Evolutionary conservation across 2,888 invertebrate genomes (phyloP).

Genomic region (Plusia festucae): DNA sequence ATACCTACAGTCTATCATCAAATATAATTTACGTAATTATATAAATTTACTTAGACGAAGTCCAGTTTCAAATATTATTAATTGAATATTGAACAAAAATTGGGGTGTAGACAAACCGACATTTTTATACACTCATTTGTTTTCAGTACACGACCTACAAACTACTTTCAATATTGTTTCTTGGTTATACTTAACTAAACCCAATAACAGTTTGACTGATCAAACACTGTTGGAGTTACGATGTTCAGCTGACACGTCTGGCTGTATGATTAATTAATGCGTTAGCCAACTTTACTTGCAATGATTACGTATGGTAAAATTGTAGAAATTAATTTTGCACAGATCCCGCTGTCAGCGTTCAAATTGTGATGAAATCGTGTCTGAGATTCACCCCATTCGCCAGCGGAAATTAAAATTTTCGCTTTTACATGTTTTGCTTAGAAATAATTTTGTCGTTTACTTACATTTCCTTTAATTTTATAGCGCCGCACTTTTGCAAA

Average conservation of each 20-base stretch:
- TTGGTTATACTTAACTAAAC: not conserved
- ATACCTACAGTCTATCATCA: no score
- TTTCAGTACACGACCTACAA: not conserved
- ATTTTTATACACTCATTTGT: not conserved
- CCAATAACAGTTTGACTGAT: slow-evolving; percentile 3
- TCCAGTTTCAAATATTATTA: no score
- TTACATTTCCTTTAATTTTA: slow-evolving; percentile 5
- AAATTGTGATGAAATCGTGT: not conserved
- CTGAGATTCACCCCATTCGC: slow-evolving; percentile 1
- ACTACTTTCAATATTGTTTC: not conserved
- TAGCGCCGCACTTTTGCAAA: not conserved
- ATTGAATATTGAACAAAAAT: no score
- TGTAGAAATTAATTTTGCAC: not conserved
- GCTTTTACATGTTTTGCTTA: not conserved
- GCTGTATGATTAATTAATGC: not conserved
- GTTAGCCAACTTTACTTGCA: not conserved
- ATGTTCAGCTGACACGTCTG: not conserved
- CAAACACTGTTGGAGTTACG: not conserved
- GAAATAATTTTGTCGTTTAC: slow-evolving; percentile 6
- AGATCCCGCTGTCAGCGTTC: not conserved
- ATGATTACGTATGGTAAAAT: not conserved
- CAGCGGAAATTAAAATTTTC: slow-evolving; percentile 1
- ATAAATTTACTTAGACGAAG: no score
- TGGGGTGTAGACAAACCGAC: not conserved
- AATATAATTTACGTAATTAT: no score